Evolutionary conservation across 1,140 invertebrate species (phyloP).

Genomic region (Drosophila sechellia): DNA sequence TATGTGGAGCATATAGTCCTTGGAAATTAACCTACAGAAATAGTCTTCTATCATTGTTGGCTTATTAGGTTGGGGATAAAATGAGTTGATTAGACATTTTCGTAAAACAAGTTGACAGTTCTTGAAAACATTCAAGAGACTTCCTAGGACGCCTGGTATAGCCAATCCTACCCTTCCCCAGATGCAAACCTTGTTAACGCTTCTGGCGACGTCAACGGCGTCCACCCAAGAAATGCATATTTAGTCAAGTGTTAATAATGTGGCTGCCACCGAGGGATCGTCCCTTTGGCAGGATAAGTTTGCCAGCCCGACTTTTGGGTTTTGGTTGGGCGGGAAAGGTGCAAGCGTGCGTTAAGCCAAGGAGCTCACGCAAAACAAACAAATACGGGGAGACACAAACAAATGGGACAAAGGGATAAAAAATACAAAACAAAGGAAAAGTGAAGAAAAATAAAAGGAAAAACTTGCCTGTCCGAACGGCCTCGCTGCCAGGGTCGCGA

Average conservation of each 20-base stretch:
- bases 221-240: slow-evolving; percentile 83
- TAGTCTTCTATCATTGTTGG: too few relatives aligned
- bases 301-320: slow-evolving; percentile 15
- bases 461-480: slow-evolving; percentile 61
- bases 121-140: neutral
- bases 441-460: slow-evolving; percentile 34
- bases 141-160: slow-evolving; percentile 8
- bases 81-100: neutral
- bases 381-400: slow-evolving; percentile 43
- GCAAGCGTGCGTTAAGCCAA: slow-evolving; percentile 76
- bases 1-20: too few relatives aligned
- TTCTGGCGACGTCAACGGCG: slow-evolving; percentile 63
- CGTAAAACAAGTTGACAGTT: neutral
- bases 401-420: slow-evolving; percentile 36
- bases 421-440: slow-evolving; percentile 23
- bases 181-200: slow-evolving; percentile 68
- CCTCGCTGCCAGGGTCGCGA: slow-evolving; percentile 36
- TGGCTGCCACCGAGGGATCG: slow-evolving; percentile 61
- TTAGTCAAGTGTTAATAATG: slow-evolving; percentile 84
- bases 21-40: too few relatives aligned
- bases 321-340: slow-evolving; percentile 49
- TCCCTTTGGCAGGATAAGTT: slow-evolving; percentile 36
- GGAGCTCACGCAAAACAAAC: slow-evolving; percentile 53
- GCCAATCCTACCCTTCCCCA: slow-evolving; percentile 19
- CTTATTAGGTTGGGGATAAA: too few relatives aligned